Evolutionary conservation across 2,888 invertebrate genomes (phyloP).

Genomic region (Vannuccia rotundouncinata): DNA sequence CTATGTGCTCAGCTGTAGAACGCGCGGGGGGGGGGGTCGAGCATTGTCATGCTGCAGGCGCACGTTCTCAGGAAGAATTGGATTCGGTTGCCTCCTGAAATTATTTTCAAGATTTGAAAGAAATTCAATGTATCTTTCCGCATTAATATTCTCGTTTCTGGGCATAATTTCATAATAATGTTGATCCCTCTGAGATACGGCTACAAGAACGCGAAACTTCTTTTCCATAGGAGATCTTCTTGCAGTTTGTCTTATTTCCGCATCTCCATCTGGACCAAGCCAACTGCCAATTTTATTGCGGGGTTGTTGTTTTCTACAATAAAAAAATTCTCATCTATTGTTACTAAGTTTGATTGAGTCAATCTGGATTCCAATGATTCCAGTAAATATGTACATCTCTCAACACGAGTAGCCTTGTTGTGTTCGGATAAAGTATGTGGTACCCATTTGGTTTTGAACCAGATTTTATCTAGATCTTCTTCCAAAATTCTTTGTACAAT

Average conservation of each 20-base stretch:
- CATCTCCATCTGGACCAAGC: slow-evolving; percentile 4
- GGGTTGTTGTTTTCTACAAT: neutral
- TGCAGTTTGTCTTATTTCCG: neutral
- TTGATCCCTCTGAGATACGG: neutral
- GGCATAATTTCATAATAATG: slow-evolving; percentile 18
- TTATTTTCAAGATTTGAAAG: neutral
- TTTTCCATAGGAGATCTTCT: neutral
- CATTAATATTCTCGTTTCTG: neutral
- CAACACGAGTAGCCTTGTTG: slow-evolving; percentile 18
- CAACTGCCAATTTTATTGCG: neutral
- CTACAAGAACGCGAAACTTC: neutral
- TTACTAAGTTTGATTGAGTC: neutral
- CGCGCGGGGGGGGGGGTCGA: no score
- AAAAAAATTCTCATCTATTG: neutral
- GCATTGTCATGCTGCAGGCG: no score
- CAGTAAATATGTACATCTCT: neutral
- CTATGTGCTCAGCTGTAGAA: no score
- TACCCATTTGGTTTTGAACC: no score
- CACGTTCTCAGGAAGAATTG: no score
- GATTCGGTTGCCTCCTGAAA: neutral
- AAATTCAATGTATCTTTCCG: slow-evolving; percentile 9
- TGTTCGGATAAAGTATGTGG: neutral
- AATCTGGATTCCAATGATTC: neutral
- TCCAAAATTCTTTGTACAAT: neutral
- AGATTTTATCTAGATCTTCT: neutral